Evolutionary conservation across 1,140 invertebrate genomes (phyloP), one percentile per base, ranked within the genome.

Genomic region (fruit fly (Drosophila melanogaster)): DNA sequence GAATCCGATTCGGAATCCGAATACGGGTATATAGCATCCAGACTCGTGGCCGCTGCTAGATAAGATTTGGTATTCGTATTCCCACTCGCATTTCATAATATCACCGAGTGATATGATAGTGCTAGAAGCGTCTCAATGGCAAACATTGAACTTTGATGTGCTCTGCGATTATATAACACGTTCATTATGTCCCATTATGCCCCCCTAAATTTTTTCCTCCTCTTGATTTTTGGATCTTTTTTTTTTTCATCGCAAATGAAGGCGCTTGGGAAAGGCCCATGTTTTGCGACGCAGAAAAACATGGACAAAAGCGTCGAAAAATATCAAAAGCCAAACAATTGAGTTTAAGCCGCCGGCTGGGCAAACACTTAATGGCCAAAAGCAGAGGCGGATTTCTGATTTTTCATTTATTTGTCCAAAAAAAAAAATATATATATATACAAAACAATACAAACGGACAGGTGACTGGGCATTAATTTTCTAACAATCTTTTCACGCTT

Each of bases 71-170:
- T 65, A 51, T 67, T 67, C 64, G 62, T 30, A 26, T 49, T 49
- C 47, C 26, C 40, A 69, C 38, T 70, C 66, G 65, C 56, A 57
- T 71, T 71, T 70, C 67, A 71, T 71, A 71, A 71, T 71, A 71
- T 71, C 66, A 38, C 41, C 38, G 24, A 30, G 64, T 71, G 67
- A 70, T 70, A 70, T 70, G 66, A 71, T 71, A 71, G 67, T 70
- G 64, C 62, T 70, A 33, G 61, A 19, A 51, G 59, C 35, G 33
- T 69, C 66, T 71, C 67, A 71, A 71, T 71, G 67, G 51, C 67
- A 71, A 71, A 57, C 65, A 71, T 71, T 71, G 67, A 71, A 71
- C 67, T 70, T 71, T 71, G 65, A 44, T 46, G 66, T 71, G 67
- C 61, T 30, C 19, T 19, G 24, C 26, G 64, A 69, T 69, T 69